A percentile compares a stretch with the other conserved stretches of the same genome.
These are phyloP conservation scores for Atrina japonica DNA, from an alignment of 2,888 invertebrate species.

Conservation along the genomic window DNA sequence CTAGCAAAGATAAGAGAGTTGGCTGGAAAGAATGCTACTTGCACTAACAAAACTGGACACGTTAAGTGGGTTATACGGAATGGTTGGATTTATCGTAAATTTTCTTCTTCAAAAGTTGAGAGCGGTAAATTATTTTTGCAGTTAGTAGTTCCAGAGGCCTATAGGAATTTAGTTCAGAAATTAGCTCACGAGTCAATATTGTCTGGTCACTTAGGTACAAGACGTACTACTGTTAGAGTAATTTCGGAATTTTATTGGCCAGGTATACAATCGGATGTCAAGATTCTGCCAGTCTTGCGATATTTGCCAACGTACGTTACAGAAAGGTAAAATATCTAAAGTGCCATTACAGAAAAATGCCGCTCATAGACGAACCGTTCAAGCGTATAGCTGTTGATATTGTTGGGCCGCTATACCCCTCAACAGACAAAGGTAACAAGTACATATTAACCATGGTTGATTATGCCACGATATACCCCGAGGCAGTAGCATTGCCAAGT, in stretches of 20 bases:
- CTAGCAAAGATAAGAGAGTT: background rate
- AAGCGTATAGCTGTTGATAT: slow-evolving; percentile 55
- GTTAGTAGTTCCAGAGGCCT: slow-evolving; percentile 38
- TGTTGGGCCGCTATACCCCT: slow-evolving; percentile 16
- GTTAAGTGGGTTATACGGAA: slow-evolving; percentile 19
- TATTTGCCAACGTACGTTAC: slow-evolving; percentile 45
- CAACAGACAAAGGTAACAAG: no score
- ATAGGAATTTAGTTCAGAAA: slow-evolving; percentile 26
- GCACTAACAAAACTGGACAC: slow-evolving; percentile 4
- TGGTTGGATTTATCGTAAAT: slow-evolving; percentile 26
- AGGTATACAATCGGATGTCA: slow-evolving; percentile 40
- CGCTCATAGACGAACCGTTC: slow-evolving; percentile 51
- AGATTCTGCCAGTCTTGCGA: slow-evolving; percentile 50
- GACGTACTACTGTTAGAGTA: slow-evolving; percentile 32
- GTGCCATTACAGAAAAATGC: slow-evolving; percentile 41
- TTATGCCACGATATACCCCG: no score
- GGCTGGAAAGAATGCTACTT: background rate
- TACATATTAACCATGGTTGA: no score
- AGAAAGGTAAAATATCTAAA: slow-evolving; percentile 37
- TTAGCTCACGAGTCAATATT: slow-evolving; percentile 41
- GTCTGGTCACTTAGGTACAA: slow-evolving; percentile 41
- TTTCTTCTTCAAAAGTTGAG: background rate
- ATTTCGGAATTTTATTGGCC: slow-evolving; percentile 50
- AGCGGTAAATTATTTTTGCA: slow-evolving; percentile 29
- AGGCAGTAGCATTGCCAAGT: no score